phyloP scores from a whole-genome alignment of 2,797 vertebrate species.

The Adelosebastes latens region DNA sequence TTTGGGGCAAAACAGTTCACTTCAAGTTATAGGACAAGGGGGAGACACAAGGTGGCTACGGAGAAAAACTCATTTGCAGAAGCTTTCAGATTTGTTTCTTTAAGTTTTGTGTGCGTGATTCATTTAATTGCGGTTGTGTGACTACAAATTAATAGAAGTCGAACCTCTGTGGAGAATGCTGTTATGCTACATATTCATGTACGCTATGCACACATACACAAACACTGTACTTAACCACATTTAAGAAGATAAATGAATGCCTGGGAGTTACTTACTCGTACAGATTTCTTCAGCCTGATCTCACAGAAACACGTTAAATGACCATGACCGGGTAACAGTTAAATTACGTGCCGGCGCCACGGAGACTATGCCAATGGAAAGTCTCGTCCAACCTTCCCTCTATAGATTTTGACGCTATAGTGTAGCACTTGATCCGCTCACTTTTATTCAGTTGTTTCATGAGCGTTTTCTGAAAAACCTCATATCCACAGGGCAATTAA shows the following conservation, averaged over 20 bases:
- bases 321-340: too few relatives aligned
- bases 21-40: slow-evolving; percentile 6
- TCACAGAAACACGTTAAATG: too few relatives aligned
- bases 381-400: too few relatives aligned
- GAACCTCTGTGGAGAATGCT: neutral
- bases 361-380: too few relatives aligned
- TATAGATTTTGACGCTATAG: neutral
- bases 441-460: neutral
- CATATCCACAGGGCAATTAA: neutral
- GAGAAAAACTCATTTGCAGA: neutral
- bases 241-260: neutral
- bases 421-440: neutral
- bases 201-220: neutral
- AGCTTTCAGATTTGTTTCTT: neutral
- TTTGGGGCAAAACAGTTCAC: slow-evolving; percentile 32
- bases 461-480: neutral
- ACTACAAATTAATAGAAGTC: neutral
- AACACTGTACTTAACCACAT: neutral
- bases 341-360: too few relatives aligned
- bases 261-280: neutral
- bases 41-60: neutral
- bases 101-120: neutral
- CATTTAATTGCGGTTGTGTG: neutral
- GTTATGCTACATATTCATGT: neutral
- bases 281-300: neutral